Evolutionary conservation across 2,113 vertebrate genomes (phyloP).

Genomic region (Nannospalax galili): DNA sequence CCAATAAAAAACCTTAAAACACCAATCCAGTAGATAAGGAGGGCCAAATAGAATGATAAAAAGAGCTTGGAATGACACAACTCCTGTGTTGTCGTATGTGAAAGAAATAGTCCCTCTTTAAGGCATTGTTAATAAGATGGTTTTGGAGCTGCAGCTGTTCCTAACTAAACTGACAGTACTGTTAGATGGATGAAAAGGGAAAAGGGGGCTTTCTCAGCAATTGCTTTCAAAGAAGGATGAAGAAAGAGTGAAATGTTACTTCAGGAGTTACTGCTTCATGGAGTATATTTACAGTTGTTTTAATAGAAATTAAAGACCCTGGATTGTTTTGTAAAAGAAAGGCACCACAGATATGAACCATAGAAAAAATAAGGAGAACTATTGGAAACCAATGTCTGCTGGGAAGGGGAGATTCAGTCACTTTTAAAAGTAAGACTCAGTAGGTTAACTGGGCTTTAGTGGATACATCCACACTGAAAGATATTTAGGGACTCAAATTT

Average conservation of each 20-base stretch:
- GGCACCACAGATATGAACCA: too few species aligned
- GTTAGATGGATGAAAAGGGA: neutral
- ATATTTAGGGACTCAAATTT: too few species aligned
- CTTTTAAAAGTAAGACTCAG: too few species aligned
- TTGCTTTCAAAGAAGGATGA: neutral
- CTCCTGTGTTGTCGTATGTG: neutral
- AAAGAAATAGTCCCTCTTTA: too few species aligned
- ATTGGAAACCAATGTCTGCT: too few species aligned
- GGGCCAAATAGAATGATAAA: neutral
- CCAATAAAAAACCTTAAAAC: neutral
- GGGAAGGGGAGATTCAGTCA: too few species aligned
- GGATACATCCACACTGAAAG: too few species aligned
- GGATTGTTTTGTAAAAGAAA: neutral
- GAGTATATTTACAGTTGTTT: neutral
- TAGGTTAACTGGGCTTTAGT: too few species aligned
- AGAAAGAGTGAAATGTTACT: neutral
- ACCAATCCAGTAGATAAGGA: neutral
- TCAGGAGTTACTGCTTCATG: neutral
- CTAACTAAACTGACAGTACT: neutral
- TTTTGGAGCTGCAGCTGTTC: neutral
- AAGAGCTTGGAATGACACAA: neutral
- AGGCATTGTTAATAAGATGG: neutral
- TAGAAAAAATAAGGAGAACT: too few species aligned
- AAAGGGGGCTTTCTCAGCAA: neutral
- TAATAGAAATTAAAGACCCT: neutral